Evolutionary conservation across 2,888 invertebrate species (phyloP).

Genomic region (Leucophenga maculata): DNA sequence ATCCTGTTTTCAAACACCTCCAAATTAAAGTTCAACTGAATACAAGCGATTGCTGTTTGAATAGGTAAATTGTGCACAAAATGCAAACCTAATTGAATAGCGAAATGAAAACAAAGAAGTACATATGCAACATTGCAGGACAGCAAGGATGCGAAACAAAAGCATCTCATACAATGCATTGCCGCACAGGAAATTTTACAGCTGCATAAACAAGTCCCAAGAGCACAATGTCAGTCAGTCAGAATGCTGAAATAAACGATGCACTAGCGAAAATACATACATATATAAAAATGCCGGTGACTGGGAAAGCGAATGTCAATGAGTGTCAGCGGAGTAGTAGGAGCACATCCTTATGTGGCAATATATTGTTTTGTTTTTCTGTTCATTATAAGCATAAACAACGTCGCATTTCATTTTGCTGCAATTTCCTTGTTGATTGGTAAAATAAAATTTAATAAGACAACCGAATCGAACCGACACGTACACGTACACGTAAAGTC

Average conservation of each 20-base stretch:
- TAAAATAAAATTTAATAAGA: background rate
- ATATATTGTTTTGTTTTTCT: slow-evolving; percentile 58
- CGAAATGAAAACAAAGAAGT: too few relatives aligned
- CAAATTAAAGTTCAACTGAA: too few relatives aligned
- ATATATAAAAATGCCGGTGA: slow-evolving; percentile 15
- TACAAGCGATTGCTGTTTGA: too few relatives aligned
- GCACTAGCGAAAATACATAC: background rate
- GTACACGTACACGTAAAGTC: slow-evolving; percentile 5
- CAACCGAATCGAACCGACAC: too few relatives aligned
- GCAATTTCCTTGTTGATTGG: slow-evolving; percentile 23
- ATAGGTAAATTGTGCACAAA: too few relatives aligned
- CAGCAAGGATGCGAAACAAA: too few relatives aligned
- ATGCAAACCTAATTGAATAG: too few relatives aligned
- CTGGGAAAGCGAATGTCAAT: slow-evolving; percentile 39
- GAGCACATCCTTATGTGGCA: slow-evolving; percentile 21
- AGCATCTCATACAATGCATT: too few relatives aligned
- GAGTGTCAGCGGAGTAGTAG: slow-evolving; percentile 55
- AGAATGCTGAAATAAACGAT: background rate
- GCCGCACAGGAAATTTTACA: slow-evolving; percentile 31
- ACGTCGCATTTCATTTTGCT: slow-evolving; percentile 41
- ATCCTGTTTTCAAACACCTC: too few relatives aligned
- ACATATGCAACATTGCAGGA: too few relatives aligned
- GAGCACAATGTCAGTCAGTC: slow-evolving; percentile 44
- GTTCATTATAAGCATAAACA: slow-evolving; percentile 41
- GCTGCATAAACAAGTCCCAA: slow-evolving; percentile 59